Percentiles rank a stretch among this genome's conserved stretches.
These are phyloP conservation scores for Silurus asotus DNA, from an alignment of 2,113 vertebrate species.

Conservation along the genomic window DNA sequence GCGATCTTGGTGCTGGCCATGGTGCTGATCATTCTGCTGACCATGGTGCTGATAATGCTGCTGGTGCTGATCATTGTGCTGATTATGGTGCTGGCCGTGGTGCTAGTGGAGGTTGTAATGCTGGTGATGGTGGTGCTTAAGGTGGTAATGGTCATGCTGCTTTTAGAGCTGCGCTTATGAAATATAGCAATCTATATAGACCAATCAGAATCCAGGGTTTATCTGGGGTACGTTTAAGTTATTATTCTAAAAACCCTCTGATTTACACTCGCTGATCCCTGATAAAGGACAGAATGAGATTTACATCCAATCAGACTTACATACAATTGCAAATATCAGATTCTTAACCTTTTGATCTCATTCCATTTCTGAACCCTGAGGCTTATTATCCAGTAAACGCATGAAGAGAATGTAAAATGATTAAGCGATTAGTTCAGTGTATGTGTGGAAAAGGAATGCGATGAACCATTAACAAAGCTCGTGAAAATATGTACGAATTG, in stretches of 20 bases:
- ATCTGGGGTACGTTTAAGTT: too few species aligned
- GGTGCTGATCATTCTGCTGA: too few species aligned
- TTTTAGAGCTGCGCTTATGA: too few species aligned
- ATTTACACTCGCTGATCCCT: neutral
- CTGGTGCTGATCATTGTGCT: too few species aligned
- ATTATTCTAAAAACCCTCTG: neutral
- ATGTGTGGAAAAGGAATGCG: neutral
- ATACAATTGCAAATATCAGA: conserved; percentile 6
- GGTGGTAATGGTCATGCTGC: too few species aligned
- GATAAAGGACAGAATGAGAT: neutral
- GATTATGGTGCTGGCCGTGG: too few species aligned
- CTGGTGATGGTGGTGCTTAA: too few species aligned
- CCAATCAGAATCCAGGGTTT: neutral
- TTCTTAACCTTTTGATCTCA: neutral
- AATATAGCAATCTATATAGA: neutral
- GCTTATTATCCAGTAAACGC: neutral
- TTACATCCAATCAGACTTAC: neutral
- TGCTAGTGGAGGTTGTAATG: too few species aligned
- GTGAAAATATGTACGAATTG: neutral
- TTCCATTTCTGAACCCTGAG: conserved; percentile 1
- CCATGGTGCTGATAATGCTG: too few species aligned
- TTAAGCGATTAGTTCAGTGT: neutral
- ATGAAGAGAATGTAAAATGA: neutral
- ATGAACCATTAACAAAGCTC: neutral
- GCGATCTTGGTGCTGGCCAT: too few species aligned